Evolutionary conservation across 2,888 invertebrate genomes (phyloP).

Genomic region (Lottia gigantea): DNA sequence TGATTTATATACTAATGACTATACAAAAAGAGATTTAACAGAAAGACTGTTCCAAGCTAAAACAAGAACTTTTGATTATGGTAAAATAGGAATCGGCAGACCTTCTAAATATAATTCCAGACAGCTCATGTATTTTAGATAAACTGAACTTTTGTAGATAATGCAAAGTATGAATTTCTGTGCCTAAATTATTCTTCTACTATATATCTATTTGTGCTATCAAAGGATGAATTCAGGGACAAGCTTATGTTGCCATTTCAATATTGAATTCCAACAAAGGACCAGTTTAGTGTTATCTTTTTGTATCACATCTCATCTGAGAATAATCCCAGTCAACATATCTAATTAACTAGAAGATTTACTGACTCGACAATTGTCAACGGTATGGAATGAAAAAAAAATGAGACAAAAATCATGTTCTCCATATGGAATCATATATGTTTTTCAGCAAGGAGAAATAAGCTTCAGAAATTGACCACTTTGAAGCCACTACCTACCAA

Average conservation of each 20-base stretch:
- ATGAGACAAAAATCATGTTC: no score
- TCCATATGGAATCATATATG: no score
- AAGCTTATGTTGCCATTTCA: neutral
- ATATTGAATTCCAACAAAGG: no score
- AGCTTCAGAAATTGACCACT: no score
- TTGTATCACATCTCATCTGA: no score
- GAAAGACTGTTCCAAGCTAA: slow-evolving; percentile 52
- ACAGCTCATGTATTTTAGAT: slow-evolving; percentile 48
- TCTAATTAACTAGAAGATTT: no score
- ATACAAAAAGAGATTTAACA: slow-evolving; percentile 48
- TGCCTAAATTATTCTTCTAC: neutral
- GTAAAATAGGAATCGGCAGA: slow-evolving; percentile 30
- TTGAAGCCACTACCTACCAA: no score
- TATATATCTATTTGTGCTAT: neutral
- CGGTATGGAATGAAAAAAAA: no score
- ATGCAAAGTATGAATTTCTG: neutral
- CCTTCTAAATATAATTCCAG: slow-evolving; percentile 38
- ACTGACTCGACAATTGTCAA: no score
- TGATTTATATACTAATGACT: slow-evolving; percentile 42
- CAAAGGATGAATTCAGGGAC: neutral
- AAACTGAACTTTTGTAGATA: neutral
- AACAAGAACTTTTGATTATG: slow-evolving; percentile 40
- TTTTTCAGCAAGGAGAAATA: no score
- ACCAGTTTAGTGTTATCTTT: no score
- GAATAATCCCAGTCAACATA: no score